Evolutionary conservation across 2,113 vertebrate species (phyloP).

Genomic region (Rutilus rutilus): DNA sequence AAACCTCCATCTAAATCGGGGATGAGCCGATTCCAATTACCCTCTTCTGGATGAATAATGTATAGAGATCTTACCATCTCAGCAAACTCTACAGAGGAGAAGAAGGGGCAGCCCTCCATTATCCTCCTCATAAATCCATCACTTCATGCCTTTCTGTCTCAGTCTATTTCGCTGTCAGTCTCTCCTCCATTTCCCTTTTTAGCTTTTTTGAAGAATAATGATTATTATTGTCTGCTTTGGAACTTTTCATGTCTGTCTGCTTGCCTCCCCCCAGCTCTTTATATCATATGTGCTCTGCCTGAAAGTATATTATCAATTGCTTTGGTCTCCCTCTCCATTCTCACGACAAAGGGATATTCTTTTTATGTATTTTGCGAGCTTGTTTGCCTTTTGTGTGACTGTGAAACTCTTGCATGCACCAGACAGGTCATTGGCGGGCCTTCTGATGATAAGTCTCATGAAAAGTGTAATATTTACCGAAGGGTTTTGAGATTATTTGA

Average conservation of each 20-base stretch:
- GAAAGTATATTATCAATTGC: conserved; percentile 15
- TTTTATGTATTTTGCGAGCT: background rate
- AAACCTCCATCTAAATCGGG: conserved; percentile 24
- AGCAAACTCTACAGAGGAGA: conserved; percentile 10
- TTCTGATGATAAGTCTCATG: conserved; percentile 5
- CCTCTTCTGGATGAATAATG: conserved; percentile 32
- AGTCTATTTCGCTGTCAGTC: conserved; percentile 17
- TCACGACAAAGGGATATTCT: background rate
- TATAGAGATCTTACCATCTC: conserved; percentile 35
- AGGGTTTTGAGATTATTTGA: background rate
- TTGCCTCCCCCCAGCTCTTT: conserved; percentile 23
- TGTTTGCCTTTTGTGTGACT: conserved; percentile 5
- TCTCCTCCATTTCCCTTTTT: conserved; percentile 3
- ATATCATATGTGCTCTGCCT: conserved; percentile 19
- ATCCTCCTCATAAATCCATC: conserved; percentile 26
- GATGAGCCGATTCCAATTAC: conserved; percentile 43
- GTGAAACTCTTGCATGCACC: background rate
- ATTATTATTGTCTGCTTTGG: conserved; percentile 19
- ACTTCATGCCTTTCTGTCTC: conserved; percentile 6
- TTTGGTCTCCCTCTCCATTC: background rate
- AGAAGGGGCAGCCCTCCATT: conserved; percentile 30
- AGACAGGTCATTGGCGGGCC: background rate
- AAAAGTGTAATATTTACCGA: background rate
- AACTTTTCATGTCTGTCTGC: conserved; percentile 28
- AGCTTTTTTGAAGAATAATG: conserved; percentile 31